These are phyloP conservation scores for Philantomba maxwellii DNA, from an alignment of 2,113 vertebrate genomes.

Conservation along the genomic window DNA sequence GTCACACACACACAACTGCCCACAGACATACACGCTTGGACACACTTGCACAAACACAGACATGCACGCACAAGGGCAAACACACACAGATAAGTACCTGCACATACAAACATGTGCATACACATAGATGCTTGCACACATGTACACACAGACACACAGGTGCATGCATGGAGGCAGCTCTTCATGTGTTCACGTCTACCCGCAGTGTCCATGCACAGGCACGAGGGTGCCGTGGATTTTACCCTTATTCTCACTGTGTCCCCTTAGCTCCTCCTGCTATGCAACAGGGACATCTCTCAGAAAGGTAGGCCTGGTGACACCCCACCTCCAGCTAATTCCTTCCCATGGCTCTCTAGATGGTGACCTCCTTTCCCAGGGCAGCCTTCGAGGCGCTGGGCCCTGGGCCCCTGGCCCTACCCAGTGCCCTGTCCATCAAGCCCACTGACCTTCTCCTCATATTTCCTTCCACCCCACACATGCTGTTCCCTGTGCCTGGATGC, in stretches of 20 bases:
- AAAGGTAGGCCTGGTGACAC: neutral
- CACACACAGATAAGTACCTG: neutral
- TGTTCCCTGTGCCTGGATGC: neutral
- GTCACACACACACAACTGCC: neutral
- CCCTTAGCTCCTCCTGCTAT: neutral
- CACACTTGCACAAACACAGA: neutral
- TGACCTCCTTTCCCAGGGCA: no score
- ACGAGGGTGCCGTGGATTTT: neutral
- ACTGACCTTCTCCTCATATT: neutral
- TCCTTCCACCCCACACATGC: neutral
- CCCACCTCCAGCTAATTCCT: no score
- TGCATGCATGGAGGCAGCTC: neutral
- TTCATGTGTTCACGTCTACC: neutral
- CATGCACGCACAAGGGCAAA: neutral
- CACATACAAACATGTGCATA: neutral
- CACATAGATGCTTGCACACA: neutral
- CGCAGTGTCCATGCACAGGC: accelerated
- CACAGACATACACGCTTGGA: neutral
- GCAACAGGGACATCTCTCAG: neutral
- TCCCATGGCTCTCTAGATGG: neutral
- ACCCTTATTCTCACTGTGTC: neutral
- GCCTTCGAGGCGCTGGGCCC: neutral
- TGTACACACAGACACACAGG: neutral
- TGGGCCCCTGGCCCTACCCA: neutral
- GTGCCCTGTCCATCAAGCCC: neutral